Evolutionary conservation across 35 echinoderm and acorn worm species (phyloP).

Genomic region (Ophioderma brevispina): DNA sequence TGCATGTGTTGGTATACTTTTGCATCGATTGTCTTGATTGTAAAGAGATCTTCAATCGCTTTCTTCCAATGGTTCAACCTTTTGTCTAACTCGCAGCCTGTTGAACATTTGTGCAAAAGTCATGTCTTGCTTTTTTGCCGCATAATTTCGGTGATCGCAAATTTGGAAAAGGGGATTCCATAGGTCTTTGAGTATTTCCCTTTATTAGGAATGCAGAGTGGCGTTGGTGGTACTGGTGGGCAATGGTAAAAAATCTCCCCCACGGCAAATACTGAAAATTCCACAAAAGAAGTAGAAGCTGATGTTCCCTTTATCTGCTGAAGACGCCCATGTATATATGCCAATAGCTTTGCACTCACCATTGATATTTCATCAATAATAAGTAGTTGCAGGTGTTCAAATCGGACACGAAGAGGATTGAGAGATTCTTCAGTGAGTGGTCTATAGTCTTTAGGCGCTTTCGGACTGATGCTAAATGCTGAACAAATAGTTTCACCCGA

Average conservation of each 20-base stretch:
- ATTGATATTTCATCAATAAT: slow-evolving; percentile 19
- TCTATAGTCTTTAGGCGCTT: slow-evolving; percentile 31
- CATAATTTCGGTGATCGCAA: slow-evolving; percentile 68
- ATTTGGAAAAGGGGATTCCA: slow-evolving; percentile 58
- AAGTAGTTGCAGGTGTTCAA: not conserved
- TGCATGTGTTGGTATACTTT: slow-evolving; percentile 29
- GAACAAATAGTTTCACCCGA: slow-evolving; percentile 24
- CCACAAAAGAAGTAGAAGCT: slow-evolving; percentile 22
- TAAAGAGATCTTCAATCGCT: slow-evolving; percentile 31
- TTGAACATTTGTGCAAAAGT: slow-evolving; percentile 72
- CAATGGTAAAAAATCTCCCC: slow-evolving; percentile 72
- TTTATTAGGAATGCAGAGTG: not conserved
- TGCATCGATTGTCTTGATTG: not conserved
- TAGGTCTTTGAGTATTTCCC: not conserved
- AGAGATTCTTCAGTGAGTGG: slow-evolving; percentile 26
- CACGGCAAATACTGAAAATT: slow-evolving; percentile 60
- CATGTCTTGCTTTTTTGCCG: slow-evolving; percentile 81
- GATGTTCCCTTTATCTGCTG: slow-evolving; percentile 46
- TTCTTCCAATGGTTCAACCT: not conserved
- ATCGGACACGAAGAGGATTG: not conserved
- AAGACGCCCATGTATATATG: slow-evolving; percentile 49
- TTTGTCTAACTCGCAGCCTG: slow-evolving; percentile 50
- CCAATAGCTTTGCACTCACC: slow-evolving; percentile 20
- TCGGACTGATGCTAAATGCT: slow-evolving; percentile 44
- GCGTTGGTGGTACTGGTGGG: slow-evolving; percentile 22